Base-by-base conservation (phyloP, 2,797 vertebrate genomes). In the Aeoliscus strigatus region DNA sequence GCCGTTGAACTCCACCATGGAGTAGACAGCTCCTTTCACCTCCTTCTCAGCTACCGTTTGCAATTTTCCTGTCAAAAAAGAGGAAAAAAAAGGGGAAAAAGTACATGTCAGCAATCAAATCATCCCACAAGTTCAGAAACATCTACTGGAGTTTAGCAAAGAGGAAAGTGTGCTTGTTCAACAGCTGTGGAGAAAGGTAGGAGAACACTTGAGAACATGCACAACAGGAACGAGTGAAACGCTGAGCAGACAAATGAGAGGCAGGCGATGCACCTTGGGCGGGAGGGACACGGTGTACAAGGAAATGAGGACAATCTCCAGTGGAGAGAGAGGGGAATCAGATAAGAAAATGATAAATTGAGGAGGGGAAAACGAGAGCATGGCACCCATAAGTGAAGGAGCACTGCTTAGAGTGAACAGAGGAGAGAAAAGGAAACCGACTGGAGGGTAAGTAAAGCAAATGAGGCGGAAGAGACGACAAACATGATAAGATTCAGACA, bases 31-130 rank as follows among this genome's bases (percentile, higher is more conserved):
- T 30, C 96, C 96, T 48, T 98, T 99, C 40, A 99, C 96, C 70
- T 99, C 96, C 73, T 99, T 99, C 78, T 99, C 96, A 4, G 96
- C 96, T 62, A 99, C 88, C 0, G 93, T 98, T 81, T 99, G 96
- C 18, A 99, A 87, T 69, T 99, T 99, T 38, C 96, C 96, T 99
- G 75, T 16, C 66, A 23, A 43, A 58, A n/a, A n/a, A n/a, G n/a
- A n/a, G n/a, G n/a, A n/a, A n/a, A n/a, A n/a, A n/a, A n/a, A n/a
- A n/a, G n/a, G n/a, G n/a, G n/a, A n/a, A n/a, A n/a, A n/a, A n/a
- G n/a, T 5, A 38, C 27, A 11, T 28, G 29, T 51, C 52, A 75
- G 42, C 18, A 6, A 3, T 21, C 18, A 21, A 3, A 21, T 21
- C n/a, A n/a, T n/a, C n/a, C n/a, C n/a, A n/a, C n/a, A n/a, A n/a